Conservation (phyloP, 2,888 invertebrate genomes). For the Papilio gigon region DNA sequence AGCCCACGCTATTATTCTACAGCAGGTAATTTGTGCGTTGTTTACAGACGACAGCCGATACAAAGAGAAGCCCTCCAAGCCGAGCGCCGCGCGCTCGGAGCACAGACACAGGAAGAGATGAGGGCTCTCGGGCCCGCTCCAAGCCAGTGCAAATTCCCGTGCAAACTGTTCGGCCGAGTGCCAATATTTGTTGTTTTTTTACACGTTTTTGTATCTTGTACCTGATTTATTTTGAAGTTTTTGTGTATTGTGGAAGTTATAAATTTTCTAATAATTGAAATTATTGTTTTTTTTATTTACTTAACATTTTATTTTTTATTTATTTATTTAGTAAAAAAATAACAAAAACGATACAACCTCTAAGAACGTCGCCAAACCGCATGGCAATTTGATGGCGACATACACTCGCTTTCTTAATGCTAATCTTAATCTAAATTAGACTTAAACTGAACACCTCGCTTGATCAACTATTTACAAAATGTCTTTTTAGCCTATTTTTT, state of each 20-base stretch:
- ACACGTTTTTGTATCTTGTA: constrained; percentile 20
- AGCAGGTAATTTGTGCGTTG: constrained; percentile 16
- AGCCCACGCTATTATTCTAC: neutral
- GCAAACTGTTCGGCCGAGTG: constrained; percentile 12
- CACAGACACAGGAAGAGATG: constrained; percentile 73
- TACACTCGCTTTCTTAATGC: too few species aligned
- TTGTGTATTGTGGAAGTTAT: constrained; percentile 15
- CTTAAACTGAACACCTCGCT: too few species aligned
- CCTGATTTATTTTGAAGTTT: constrained; percentile 34
- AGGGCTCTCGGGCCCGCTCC: constrained; percentile 61
- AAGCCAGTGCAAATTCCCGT: constrained; percentile 33
- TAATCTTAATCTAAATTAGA: too few species aligned
- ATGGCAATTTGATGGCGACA: too few species aligned
- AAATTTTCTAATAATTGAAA: constrained; percentile 20
- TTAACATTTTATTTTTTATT: neutral
- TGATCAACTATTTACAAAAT: too few species aligned
- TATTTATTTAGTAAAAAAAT: neutral
- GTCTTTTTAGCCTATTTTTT: too few species aligned
- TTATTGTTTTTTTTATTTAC: neutral
- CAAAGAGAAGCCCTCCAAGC: constrained; percentile 70
- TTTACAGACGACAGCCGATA: constrained; percentile 69
- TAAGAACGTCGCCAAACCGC: too few species aligned
- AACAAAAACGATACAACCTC: too few species aligned
- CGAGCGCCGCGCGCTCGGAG: constrained; percentile 69
- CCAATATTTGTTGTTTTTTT: constrained; percentile 25